phyloP scores from a whole-genome alignment of 2,888 invertebrate species.

The Cantharis nigra region DNA sequence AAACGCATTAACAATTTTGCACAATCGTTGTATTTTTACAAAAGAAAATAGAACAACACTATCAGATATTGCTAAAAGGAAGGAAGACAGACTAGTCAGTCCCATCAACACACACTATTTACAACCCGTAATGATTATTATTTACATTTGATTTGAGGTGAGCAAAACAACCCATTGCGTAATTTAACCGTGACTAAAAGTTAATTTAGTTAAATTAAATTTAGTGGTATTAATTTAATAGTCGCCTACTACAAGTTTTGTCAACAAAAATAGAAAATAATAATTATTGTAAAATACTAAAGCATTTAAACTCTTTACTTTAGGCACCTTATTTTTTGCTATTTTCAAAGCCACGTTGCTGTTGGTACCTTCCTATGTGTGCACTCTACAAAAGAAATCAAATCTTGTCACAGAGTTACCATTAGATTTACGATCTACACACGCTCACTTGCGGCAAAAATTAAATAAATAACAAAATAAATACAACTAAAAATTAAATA shows the following conservation, averaged over 20 bases:
- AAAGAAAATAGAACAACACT: constrained; percentile 35
- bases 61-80: constrained; percentile 47
- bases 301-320: not conserved
- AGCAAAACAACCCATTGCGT: constrained; percentile 10
- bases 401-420: constrained; percentile 16
- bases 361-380: constrained; percentile 25
- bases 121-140: constrained; percentile 52
- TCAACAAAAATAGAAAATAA: not conserved
- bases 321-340: constrained; percentile 21
- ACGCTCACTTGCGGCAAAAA: constrained; percentile 17
- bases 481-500: not conserved
- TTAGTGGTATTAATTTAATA: not conserved
- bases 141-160: constrained; percentile 39
- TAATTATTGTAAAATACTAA: not conserved
- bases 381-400: constrained; percentile 16
- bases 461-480: constrained; percentile 5
- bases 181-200: not conserved
- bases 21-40: constrained; percentile 37
- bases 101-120: constrained; percentile 47
- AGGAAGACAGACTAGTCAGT: constrained; percentile 56
- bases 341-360: constrained; percentile 27
- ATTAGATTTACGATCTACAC: constrained; percentile 18
- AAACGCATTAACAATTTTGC: constrained; percentile 16
- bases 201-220: not conserved
- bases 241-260: not conserved